A percentile compares a stretch with the other conserved stretches of the same genome.
Conservation (phyloP, 2,888 invertebrate species). For the Pecten maximus region DNA sequence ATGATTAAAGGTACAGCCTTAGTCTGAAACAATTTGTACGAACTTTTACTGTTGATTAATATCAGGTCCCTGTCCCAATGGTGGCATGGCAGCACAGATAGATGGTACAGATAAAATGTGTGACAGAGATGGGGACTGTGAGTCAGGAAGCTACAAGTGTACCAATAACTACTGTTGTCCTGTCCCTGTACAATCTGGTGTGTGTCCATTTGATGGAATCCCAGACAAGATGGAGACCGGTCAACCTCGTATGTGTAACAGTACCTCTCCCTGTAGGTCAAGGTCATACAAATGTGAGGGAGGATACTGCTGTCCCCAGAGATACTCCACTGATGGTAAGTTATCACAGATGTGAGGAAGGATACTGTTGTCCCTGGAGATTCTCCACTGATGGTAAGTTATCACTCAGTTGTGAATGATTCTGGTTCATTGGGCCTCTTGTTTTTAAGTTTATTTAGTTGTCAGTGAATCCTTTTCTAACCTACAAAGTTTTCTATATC, state of each 20-base stretch:
- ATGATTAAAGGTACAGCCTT: background rate
- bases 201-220: constrained; percentile 47
- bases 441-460: too few relatives aligned
- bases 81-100: constrained; percentile 35
- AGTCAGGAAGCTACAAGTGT: constrained; percentile 40
- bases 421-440: too few relatives aligned
- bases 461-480: too few relatives aligned
- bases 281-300: constrained; percentile 39
- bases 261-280: constrained; percentile 38
- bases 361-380: too few relatives aligned
- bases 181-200: constrained; percentile 3
- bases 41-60: background rate
- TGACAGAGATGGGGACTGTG: constrained; percentile 42
- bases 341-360: background rate
- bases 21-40: background rate
- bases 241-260: constrained; percentile 45
- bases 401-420: background rate
- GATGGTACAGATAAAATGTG: constrained; percentile 43
- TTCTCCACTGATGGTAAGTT: too few relatives aligned
- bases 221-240: constrained; percentile 7
- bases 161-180: constrained; percentile 47
- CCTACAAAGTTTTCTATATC: too few relatives aligned
- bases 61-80: constrained; percentile 46
- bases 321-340: background rate
- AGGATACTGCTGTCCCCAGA: constrained; percentile 47